Conservation (phyloP, 2,888 invertebrate genomes). For the Dioctria linearis region DNA sequence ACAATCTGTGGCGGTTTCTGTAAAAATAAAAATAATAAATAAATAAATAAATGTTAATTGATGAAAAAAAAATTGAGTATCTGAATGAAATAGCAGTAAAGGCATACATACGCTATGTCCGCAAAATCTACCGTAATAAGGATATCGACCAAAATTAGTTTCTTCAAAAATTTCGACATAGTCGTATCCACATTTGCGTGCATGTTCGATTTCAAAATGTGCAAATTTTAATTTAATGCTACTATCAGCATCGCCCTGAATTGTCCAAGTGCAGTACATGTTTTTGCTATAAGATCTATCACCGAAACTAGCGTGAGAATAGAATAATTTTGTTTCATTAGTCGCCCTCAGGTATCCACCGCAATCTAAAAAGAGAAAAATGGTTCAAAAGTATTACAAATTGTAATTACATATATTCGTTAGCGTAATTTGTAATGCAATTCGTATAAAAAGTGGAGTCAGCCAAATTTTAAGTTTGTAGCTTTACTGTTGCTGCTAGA, state of each 20-base stretch:
- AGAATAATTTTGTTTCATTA: constrained; percentile 85
- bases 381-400: not conserved
- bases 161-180: constrained; percentile 91
- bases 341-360: constrained; percentile 92
- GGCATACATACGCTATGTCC: constrained; percentile 81
- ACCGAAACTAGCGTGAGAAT: constrained; percentile 95
- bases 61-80: constrained; percentile 4
- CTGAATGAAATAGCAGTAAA: not conserved
- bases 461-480: too few relatives aligned
- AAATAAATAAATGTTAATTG: constrained; percentile 47
- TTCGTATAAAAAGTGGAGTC: too few relatives aligned
- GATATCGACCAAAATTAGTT: constrained; percentile 73
- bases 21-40: constrained; percentile 60
- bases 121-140: constrained; percentile 87
- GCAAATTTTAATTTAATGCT: constrained; percentile 89
- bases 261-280: constrained; percentile 95
- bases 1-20: constrained; percentile 91
- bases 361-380: constrained; percentile 78
- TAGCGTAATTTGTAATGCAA: too few relatives aligned
- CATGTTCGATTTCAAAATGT: constrained; percentile 82
- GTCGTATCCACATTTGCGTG: constrained; percentile 93
- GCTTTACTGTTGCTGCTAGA: too few relatives aligned
- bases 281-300: constrained; percentile 89
- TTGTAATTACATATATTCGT: too few relatives aligned
- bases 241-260: constrained; percentile 86